Percentiles rank a stretch among this genome's conserved stretches.
phyloP scores from a whole-genome alignment of 2,888 invertebrate genomes.

The Mallateleia sp. region DNA sequence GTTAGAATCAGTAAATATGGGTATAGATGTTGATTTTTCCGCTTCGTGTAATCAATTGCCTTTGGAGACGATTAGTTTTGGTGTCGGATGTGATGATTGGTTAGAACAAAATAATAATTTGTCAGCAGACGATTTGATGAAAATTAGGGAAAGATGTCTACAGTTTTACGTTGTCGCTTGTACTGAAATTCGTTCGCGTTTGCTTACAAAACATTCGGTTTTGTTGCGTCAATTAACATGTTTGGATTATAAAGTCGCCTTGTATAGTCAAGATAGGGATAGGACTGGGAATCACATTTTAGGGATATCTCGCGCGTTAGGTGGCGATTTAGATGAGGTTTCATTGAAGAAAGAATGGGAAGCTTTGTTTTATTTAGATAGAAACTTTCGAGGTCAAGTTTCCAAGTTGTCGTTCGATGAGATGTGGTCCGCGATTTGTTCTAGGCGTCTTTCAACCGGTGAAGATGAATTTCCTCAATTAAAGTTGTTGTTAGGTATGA shows the following conservation, averaged over 20 bases:
- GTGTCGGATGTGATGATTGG: neutral
- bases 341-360: slow-evolving; percentile 2
- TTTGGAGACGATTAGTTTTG: neutral
- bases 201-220: neutral
- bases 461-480: slow-evolving; percentile 22
- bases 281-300: neutral
- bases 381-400: neutral
- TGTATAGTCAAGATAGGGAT: slow-evolving; percentile 12
- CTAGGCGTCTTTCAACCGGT: neutral
- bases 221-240: slow-evolving; percentile 20
- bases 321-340: neutral
- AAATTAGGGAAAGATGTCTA: neutral
- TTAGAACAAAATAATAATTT: neutral
- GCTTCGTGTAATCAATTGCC: neutral
- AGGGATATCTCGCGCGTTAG: neutral
- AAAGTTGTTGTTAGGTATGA: neutral
- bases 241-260: neutral
- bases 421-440: slow-evolving; percentile 27
- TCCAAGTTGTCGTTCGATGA: slow-evolving; percentile 22
- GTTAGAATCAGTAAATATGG: neutral
- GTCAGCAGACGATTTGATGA: neutral
- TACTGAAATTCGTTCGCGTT: slow-evolving; percentile 18
- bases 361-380: neutral
- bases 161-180: slow-evolving; percentile 29
- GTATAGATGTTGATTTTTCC: slow-evolving; percentile 18